A percentile compares a stretch with the other conserved stretches of the same genome.
These are phyloP conservation scores for Gymnocheta viridis DNA, from an alignment of 2,888 invertebrate genomes.

Conservation along the genomic window DNA sequence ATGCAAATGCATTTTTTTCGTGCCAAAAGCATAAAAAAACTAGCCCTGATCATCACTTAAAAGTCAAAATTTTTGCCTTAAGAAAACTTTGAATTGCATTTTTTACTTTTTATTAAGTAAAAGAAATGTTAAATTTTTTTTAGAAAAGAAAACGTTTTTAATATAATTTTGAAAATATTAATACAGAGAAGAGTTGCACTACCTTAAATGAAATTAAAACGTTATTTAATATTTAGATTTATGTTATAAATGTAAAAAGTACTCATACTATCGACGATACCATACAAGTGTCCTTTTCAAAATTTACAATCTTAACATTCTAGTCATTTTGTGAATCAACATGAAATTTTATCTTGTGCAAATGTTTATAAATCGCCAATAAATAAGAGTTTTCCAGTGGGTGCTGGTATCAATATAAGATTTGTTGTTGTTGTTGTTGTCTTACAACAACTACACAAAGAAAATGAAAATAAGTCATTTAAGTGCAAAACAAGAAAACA, in stretches of 20 bases:
- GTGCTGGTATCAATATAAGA: not conserved
- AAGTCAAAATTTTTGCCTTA: too few relatives aligned
- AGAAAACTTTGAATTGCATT: too few relatives aligned
- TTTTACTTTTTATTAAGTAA: too few relatives aligned
- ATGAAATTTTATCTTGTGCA: constrained; percentile 51
- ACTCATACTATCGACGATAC: not conserved
- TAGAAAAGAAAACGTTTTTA: too few relatives aligned
- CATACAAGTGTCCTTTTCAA: not conserved
- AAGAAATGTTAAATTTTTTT: too few relatives aligned
- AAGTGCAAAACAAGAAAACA: constrained; percentile 3
- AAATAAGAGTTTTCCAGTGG: not conserved
- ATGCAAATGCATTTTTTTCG: too few relatives aligned
- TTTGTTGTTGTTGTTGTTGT: not conserved
- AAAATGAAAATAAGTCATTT: constrained; percentile 1
- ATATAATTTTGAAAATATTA: too few relatives aligned
- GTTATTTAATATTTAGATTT: not conserved
- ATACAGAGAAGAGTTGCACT: too few relatives aligned
- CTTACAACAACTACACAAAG: not conserved
- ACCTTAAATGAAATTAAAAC: not conserved
- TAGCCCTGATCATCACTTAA: too few relatives aligned
- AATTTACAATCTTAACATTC: not conserved
- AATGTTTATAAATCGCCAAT: constrained; percentile 42
- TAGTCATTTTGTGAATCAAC: not conserved
- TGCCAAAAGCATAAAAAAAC: too few relatives aligned
- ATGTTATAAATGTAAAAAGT: not conserved